Evolutionary conservation across 2,113 vertebrate species (phyloP).

Genomic region (Collichthys lucidus): DNA sequence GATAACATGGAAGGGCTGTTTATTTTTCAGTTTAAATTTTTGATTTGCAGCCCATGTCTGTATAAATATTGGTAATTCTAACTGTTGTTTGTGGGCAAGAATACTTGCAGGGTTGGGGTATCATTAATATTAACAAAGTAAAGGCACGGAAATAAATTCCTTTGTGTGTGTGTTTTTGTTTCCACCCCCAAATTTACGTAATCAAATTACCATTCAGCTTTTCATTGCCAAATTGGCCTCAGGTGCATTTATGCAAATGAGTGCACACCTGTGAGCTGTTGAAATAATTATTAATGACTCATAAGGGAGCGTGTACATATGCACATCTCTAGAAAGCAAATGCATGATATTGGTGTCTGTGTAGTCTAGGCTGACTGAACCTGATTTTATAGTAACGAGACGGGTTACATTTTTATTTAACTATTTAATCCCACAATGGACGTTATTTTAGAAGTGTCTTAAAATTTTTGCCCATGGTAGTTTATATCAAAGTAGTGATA

Average conservation of each 20-base stretch:
- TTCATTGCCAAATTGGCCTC: conserved; percentile 7
- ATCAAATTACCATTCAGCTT: conserved; percentile 41
- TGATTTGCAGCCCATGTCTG: conserved; percentile 9
- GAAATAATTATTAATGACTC: neutral
- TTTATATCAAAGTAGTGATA: neutral
- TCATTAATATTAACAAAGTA: conserved; percentile 38
- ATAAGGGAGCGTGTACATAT: too few relatives aligned
- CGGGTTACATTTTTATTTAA: too few relatives aligned
- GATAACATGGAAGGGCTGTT: conserved; percentile 20
- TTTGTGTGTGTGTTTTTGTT: neutral
- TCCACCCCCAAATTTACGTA: rapidly evolving
- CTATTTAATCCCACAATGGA: too few relatives aligned
- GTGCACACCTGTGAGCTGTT: conserved; percentile 17
- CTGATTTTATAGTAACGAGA: too few relatives aligned
- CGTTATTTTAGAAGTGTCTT: too few relatives aligned
- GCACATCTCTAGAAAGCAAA: too few relatives aligned
- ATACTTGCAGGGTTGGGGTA: neutral
- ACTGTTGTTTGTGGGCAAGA: neutral
- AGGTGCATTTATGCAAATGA: conserved; percentile 40
- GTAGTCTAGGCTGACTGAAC: too few relatives aligned
- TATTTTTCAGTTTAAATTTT: conserved; percentile 24
- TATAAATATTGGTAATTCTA: neutral
- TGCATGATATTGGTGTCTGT: too few relatives aligned
- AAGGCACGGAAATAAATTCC: conserved; percentile 39
- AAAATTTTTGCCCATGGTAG: neutral